phyloP scores from a whole-genome alignment of 2,797 vertebrate species.

The Euphonia xanthogaster region DNA sequence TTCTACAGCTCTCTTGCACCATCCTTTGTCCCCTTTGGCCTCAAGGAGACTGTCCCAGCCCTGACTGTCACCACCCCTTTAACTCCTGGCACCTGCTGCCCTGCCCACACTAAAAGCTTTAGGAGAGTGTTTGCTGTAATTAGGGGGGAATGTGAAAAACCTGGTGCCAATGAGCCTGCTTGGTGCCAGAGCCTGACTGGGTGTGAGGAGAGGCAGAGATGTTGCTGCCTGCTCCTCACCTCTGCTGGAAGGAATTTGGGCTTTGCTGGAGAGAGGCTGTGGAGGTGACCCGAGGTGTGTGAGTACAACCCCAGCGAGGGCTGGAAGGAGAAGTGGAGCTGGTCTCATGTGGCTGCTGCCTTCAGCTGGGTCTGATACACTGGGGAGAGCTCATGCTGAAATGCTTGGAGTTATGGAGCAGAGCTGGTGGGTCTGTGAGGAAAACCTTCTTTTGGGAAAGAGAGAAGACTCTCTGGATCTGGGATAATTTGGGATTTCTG shows the following conservation, averaged over 20 bases:
- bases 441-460: background rate
- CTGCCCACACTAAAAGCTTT: background rate
- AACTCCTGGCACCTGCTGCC: background rate
- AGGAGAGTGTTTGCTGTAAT: background rate
- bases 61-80: background rate
- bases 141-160: background rate
- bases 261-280: background rate
- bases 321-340: background rate
- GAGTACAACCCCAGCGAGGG: background rate
- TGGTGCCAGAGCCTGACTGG: background rate
- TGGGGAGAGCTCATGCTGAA: background rate
- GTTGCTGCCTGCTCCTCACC: background rate
- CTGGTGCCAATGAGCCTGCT: conserved; percentile 40
- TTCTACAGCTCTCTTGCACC: background rate
- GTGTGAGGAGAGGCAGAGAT: background rate
- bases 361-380: background rate
- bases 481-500: background rate
- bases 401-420: background rate
- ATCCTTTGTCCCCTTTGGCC: background rate
- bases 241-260: background rate
- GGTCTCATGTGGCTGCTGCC: background rate
- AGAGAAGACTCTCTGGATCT: background rate
- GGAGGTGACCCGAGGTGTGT: background rate
- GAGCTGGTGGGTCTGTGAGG: background rate
- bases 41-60: background rate